Conservation (phyloP, 2,888 invertebrate genomes). For the Drosophila eohydei region DNA sequence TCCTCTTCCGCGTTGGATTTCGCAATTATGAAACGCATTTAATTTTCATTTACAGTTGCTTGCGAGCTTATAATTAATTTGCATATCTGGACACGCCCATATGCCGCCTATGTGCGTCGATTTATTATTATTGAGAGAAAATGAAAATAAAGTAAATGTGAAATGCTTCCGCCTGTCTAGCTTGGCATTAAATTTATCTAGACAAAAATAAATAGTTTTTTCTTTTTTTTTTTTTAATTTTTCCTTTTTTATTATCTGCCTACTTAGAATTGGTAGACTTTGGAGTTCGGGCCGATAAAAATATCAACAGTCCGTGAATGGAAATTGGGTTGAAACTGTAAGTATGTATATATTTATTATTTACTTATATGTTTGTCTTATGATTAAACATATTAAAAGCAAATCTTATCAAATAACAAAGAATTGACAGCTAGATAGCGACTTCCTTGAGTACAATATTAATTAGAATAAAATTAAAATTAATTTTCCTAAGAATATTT, state of each 20-base stretch:
- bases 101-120: neutral
- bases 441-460: constrained; percentile 2
- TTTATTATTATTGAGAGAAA: constrained; percentile 8
- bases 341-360: neutral
- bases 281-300: constrained; percentile 16
- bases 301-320: constrained; percentile 23
- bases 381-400: constrained; percentile 21
- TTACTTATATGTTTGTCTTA: neutral
- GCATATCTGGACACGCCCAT: constrained; percentile 28
- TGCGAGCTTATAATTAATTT: constrained; percentile 36
- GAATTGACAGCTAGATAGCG: constrained; percentile 30
- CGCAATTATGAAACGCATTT: constrained; percentile 50
- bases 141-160: neutral
- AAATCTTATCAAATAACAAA: constrained; percentile 33
- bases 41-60: constrained; percentile 37
- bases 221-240: neutral
- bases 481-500: constrained; percentile 36
- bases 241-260: neutral
- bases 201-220: constrained; percentile 25
- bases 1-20: constrained; percentile 59
- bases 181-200: constrained; percentile 15
- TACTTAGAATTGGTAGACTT: constrained; percentile 11
- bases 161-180: constrained; percentile 31
- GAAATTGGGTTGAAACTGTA: constrained; percentile 25
- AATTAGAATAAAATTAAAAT: constrained; percentile 11